Percentiles rank a stretch among this genome's conserved stretches.
Evolutionary conservation across 1,140 invertebrate genomes (phyloP).

Genomic region (Drosophila trapezifrons): DNA sequence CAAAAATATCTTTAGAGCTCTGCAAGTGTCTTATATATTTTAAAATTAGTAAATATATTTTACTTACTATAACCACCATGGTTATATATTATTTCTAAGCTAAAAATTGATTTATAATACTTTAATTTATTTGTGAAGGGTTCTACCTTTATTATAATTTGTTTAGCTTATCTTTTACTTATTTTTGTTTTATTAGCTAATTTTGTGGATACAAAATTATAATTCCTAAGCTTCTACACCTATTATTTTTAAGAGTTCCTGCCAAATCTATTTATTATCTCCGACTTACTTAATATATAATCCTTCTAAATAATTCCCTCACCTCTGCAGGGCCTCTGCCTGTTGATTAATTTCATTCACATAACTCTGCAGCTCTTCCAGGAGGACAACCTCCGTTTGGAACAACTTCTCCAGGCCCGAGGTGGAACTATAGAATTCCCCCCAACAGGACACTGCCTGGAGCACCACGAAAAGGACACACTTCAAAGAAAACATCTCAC

Average conservation of each 20-base stretch:
- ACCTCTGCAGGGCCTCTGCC: slow-evolving; percentile 85
- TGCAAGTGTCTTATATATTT: no score
- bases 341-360: slow-evolving; percentile 91
- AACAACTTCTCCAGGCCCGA: slow-evolving; percentile 94
- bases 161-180: no score
- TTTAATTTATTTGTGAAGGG: no score
- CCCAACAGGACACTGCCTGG: slow-evolving; percentile 29
- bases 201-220: no score
- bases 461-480: slow-evolving; percentile 27
- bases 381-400: slow-evolving; percentile 92
- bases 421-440: slow-evolving; percentile 93
- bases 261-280: background rate
- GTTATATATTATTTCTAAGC: no score
- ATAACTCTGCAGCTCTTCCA: slow-evolving; percentile 91
- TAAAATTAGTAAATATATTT: no score
- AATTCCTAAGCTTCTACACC: no score
- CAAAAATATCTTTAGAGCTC: no score
- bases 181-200: background rate
- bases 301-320: background rate
- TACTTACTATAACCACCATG: no score
- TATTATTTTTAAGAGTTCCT: background rate
- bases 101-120: no score
- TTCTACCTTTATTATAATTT: no score
- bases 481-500: slow-evolving; percentile 19
- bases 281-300: background rate